Base-by-base conservation (phyloP, 2,888 invertebrate genomes). In the Deilephila porcellus region DNA sequence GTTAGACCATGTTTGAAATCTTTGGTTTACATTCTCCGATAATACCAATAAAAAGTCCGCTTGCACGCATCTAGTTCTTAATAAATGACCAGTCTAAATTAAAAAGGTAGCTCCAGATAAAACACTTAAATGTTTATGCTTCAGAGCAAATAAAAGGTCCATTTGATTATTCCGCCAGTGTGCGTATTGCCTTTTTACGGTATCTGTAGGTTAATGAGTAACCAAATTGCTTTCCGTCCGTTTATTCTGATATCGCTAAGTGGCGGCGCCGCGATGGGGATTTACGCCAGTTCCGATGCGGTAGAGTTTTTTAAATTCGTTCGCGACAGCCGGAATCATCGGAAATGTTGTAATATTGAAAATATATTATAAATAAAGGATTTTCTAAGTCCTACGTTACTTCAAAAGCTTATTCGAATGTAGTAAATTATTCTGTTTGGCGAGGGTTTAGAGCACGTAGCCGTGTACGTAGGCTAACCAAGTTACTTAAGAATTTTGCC, bases 201-300 rank as follows among this genome's bases (percentile, higher is more conserved):
- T 25, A 52, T 62, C 29, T 76, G 73, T 75, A 73, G 76, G 79
- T 79, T 80, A 82, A 83, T 82, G 79, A 80, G 77, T 76, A 79
- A 82, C 85, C 76, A 82, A 83, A 81, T 85, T 75, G 81, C 79
- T 75, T 73, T 74, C 71, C 77, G 77, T 75, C 78, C 83, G 84
- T 88, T 83, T 82, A 81, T 82, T 83, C 78, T 74, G 78, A 74
- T 78, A 75, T 75, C 76, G 74, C 74, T 63, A 63, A 63, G 63
- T 63, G 63, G 63, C n/a, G n/a, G 29, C 8, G 63, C 34, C 17
- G 56, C 20, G 37, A 25, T 67, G 45, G 64, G 64, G 67, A 67
- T 29, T 67, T 52, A 52, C 52, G 52, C 45, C 45, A 52, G 67
- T 67, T 67, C 52, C 25, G 52, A 52, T 67, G 45, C 52, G 20